Evolutionary conservation across 30 jellyfish, hydroid and myxozoan species (phyloP).

Genomic region (Rhopilema esculentum): DNA sequence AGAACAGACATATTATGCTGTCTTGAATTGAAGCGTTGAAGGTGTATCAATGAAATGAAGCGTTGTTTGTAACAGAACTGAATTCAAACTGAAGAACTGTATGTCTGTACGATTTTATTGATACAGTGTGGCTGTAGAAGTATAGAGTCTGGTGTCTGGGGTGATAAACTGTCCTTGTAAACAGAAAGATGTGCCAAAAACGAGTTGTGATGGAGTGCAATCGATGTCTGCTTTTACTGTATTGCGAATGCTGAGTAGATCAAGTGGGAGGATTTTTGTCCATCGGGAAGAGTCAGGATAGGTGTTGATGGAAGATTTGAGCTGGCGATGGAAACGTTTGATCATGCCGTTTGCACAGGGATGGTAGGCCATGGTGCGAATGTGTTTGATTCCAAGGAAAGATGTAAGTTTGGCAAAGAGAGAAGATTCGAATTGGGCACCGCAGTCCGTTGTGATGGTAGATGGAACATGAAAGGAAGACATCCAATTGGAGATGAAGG

Average conservation of each 20-base stretch:
- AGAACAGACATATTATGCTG: no score
- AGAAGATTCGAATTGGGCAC: slow-evolving; percentile 60
- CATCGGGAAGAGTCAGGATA: slow-evolving; percentile 38
- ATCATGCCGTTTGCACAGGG: slow-evolving; percentile 71
- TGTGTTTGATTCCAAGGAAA: slow-evolving; percentile 17
- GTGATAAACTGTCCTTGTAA: slow-evolving; percentile 28
- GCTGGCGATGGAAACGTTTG: slow-evolving; percentile 59
- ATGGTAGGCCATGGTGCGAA: slow-evolving; percentile 54
- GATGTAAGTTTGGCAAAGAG: neutral
- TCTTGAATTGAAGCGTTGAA: no score
- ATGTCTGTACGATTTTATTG: no score
- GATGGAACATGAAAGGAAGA: slow-evolving; percentile 57
- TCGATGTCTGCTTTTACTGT: slow-evolving; percentile 36
- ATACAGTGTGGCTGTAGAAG: no score
- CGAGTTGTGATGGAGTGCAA: no score
- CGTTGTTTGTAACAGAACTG: no score
- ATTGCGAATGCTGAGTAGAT: slow-evolving; percentile 40
- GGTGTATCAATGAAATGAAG: no score
- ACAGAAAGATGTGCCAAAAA: slow-evolving; percentile 28
- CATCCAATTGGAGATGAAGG: slow-evolving; percentile 49
- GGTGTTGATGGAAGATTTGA: slow-evolving; percentile 35
- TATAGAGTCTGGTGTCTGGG: no score
- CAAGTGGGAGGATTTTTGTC: slow-evolving; percentile 43
- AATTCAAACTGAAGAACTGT: no score
- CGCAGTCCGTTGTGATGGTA: slow-evolving; percentile 74